Evolutionary conservation across 2,888 invertebrate species (phyloP).

Genomic region (Rhodophaea formosa): DNA sequence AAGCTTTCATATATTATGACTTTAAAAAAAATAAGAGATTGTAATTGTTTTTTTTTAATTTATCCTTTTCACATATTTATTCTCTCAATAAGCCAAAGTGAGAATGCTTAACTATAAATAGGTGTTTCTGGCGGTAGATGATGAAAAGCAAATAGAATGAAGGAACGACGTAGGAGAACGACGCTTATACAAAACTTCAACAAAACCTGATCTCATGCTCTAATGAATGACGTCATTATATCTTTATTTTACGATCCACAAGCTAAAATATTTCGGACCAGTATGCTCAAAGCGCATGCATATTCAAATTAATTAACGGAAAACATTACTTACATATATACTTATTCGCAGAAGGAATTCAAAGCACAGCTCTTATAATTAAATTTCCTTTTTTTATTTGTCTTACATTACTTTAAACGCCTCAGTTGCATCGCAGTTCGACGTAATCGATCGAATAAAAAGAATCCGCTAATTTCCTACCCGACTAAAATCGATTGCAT

Average conservation of each 20-base stretch:
- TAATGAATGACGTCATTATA: neutral
- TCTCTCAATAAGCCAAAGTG: no score
- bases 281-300: constrained; percentile 1
- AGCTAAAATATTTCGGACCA: neutral
- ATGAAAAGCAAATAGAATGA: neutral
- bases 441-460: constrained; percentile 39
- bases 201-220: neutral
- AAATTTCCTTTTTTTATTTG: constrained; percentile 48
- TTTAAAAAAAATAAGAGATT: no score
- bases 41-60: no score
- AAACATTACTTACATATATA: constrained; percentile 41
- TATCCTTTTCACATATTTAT: no score
- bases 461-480: constrained; percentile 54
- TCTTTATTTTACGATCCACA: constrained; percentile 18
- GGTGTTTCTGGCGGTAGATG: neutral
- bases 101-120: neutral
- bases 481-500: constrained; percentile 44
- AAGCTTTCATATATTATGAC: no score
- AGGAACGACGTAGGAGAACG: no score
- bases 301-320: constrained; percentile 38
- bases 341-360: constrained; percentile 44
- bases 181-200: neutral
- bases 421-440: constrained; percentile 34
- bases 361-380: constrained; percentile 48
- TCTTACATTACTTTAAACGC: constrained; percentile 37